Conservation (phyloP, 2,113 vertebrate genomes). For the Fulica atra region DNA sequence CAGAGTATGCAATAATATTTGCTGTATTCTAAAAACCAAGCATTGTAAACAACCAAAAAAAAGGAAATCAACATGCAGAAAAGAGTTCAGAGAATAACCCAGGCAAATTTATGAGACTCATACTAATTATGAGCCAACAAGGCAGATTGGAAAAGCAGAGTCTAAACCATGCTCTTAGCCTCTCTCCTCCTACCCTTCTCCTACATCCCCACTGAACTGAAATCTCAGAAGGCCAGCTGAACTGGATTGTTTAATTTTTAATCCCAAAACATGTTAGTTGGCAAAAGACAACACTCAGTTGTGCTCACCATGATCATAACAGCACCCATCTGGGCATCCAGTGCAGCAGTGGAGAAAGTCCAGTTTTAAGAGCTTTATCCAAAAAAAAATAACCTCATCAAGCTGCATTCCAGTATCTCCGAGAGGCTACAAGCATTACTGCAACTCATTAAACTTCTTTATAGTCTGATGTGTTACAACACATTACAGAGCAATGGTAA, state of each 20-base stretch:
- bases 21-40: not conserved
- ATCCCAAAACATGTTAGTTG: accelerated
- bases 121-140: not conserved
- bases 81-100: not conserved
- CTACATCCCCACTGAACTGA: not conserved
- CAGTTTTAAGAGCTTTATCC: not conserved
- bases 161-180: not conserved
- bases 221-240: not conserved
- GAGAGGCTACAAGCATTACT: not conserved
- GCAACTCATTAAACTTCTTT: slow-evolving; percentile 44
- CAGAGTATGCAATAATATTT: not conserved
- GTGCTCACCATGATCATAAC: not conserved
- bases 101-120: not conserved
- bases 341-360: not conserved
- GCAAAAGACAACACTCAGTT: not conserved
- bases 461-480: not conserved
- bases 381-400: not conserved
- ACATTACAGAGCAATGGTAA: slow-evolving; percentile 14
- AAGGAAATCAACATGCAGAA: not conserved
- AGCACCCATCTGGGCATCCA: not conserved
- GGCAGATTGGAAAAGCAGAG: not conserved
- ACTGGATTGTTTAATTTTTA: not conserved
- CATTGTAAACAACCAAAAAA: not conserved
- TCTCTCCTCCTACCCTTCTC: not conserved
- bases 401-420: not conserved